A percentile compares a stretch with the other conserved stretches of the same genome.
phyloP scores from a whole-genome alignment of 2,888 invertebrate species.

The Drosophila suboccidentalis region DNA sequence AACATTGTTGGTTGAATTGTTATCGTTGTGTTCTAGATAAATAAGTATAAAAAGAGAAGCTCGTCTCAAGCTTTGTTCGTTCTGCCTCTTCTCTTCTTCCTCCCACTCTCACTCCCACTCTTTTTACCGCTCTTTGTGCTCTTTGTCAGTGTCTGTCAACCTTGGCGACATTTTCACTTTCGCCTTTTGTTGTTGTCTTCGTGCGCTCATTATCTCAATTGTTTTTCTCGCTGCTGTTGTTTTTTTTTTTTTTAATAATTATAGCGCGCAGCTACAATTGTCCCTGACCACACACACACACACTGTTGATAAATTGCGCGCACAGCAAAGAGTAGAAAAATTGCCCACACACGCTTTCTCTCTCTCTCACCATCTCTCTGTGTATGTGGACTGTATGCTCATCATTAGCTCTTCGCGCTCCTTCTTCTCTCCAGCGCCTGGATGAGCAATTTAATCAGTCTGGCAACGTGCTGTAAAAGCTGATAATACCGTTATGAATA shows the following conservation, averaged over 20 bases:
- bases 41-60: constrained; percentile 16
- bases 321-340: constrained; percentile 35
- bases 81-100: not conserved
- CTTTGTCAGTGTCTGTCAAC: constrained; percentile 61
- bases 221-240: constrained; percentile 48
- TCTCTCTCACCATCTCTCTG: not conserved
- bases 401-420: constrained; percentile 59
- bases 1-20: constrained; percentile 44
- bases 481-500: constrained; percentile 80
- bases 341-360: constrained; percentile 15
- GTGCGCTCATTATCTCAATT: constrained; percentile 75
- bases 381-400: constrained; percentile 34
- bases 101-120: too few species aligned
- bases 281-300: constrained; percentile 72
- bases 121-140: constrained; percentile 7
- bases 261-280: constrained; percentile 65
- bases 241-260: constrained; percentile 76
- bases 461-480: constrained; percentile 66
- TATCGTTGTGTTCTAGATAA: constrained; percentile 48
- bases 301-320: constrained; percentile 70
- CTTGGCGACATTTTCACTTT: constrained; percentile 68
- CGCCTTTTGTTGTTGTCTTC: constrained; percentile 42
- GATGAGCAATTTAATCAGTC: constrained; percentile 76
- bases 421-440: constrained; percentile 28
- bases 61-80: constrained; percentile 17